Conservation (phyloP, 1,140 invertebrate species). For the Pogonomyrmex californicus region DNA sequence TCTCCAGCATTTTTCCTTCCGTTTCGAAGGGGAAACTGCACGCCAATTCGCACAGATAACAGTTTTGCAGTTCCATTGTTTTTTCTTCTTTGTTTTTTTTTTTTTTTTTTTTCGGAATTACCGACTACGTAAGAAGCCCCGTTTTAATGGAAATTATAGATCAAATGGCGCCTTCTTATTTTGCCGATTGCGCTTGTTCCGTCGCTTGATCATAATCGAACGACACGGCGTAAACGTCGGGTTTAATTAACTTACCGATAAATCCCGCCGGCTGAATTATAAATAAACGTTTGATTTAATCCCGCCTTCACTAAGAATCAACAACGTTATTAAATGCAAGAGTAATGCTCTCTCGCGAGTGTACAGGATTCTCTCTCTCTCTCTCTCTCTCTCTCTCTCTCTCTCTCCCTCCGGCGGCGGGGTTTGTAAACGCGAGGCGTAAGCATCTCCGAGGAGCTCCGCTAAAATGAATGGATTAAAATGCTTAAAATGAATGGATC, state of each 20-base stretch:
- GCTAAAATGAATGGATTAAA: constrained; percentile 51
- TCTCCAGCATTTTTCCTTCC: constrained; percentile 4
- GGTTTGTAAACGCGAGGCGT: background rate
- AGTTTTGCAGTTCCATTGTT: background rate
- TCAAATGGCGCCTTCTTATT: background rate
- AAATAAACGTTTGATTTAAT: constrained; percentile 54
- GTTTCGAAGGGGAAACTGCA: background rate
- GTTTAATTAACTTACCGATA: constrained; percentile 40
- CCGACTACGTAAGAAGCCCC: background rate
- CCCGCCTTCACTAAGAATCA: constrained; percentile 39
- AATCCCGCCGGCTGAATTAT: constrained; percentile 5
- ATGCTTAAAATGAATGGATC: background rate
- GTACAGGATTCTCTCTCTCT: background rate
- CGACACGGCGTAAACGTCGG: background rate
- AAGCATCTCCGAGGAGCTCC: background rate
- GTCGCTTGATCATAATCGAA: background rate
- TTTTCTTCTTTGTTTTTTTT: too few relatives aligned
- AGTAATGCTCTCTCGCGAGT: constrained; percentile 27
- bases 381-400: too few relatives aligned
- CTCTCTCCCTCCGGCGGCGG: background rate
- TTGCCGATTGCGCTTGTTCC: too few relatives aligned
- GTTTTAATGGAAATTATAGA: background rate
- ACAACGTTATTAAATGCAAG: constrained; percentile 46
- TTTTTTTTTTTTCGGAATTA: constrained; percentile 13
- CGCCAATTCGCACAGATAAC: background rate